Evolutionary conservation across 1,140 invertebrate species (phyloP), one percentile per base, ranked within the genome.

Genomic region (Habropoda laboriosa): DNA sequence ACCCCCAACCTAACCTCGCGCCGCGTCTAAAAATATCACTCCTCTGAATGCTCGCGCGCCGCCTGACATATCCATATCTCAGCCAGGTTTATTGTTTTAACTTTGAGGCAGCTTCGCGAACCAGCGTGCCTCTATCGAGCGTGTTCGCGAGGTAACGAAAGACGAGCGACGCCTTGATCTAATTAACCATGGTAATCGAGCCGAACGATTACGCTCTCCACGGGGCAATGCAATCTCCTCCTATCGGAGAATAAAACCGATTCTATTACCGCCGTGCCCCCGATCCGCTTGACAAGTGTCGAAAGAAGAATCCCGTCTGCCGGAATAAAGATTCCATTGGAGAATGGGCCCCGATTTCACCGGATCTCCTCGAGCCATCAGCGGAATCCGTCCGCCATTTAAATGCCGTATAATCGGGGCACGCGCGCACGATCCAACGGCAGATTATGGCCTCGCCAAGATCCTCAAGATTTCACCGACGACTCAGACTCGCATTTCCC

Each of bases 51-150:
- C n/a, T n/a, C 35, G 40, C 38, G n/a, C 64, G 18, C 64, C 55
- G 40, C 10, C 53, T 35, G 83, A 51, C 81, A 87, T 88, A 88
- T 88, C 81, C 87, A 77, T 24, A 61, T 42, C 60, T 63, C 87
- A 84, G 85, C 73, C 80, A 75, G 75, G 88, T 90, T 89, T 90
- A 89, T 90, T 89, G 88, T 88, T 89, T 90, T 88, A 90, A 89
- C 88, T 90, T 89, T 89, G 87, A 89, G 85, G 80, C 80, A 24
- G 58, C 13, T 61, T 66, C 70, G 63, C 82, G 76, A 75, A 71
- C 74, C 76, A 61, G 53, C 58, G 67, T 79, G 85, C 86, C 89
- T 88, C 81, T 82, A 87, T 89, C 86, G 83, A 86, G 80, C 84
- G 83, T 76, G 86, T 82, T 87, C 83, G 40, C 71, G 63, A 71